Evolutionary conservation across 2,113 vertebrate genomes (phyloP).

Genomic region (Osmerus eperlanus): DNA sequence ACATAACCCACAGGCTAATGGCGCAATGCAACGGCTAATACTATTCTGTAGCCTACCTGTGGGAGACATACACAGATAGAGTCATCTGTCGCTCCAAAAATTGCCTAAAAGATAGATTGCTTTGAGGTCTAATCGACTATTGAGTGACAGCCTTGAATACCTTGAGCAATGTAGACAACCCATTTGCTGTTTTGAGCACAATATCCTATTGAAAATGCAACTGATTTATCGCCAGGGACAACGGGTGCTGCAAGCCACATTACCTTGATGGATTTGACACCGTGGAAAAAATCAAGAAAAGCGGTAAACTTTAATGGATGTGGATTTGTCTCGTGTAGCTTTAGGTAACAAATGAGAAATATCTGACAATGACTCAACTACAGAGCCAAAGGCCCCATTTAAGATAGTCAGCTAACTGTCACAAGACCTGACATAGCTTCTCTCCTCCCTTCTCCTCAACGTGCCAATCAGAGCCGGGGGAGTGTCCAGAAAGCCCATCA

Average conservation of each 20-base stretch:
- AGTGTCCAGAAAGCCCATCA: slow-evolving; percentile 65
- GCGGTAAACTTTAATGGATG: slow-evolving; percentile 52
- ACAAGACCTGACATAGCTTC: slow-evolving; percentile 33
- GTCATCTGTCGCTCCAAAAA: slow-evolving; percentile 35
- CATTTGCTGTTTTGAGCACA: slow-evolving; percentile 33
- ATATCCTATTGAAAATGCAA: slow-evolving; percentile 31
- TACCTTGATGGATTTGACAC: slow-evolving; percentile 61
- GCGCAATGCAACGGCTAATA: slow-evolving; percentile 56
- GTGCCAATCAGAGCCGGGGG: slow-evolving; percentile 68
- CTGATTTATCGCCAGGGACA: slow-evolving; percentile 50
- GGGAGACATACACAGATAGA: slow-evolving; percentile 60
- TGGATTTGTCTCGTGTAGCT: slow-evolving; percentile 40
- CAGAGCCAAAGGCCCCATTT: slow-evolving; percentile 21
- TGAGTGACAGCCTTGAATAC: slow-evolving; percentile 43
- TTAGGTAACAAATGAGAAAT: slow-evolving; percentile 30
- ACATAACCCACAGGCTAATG: slow-evolving; percentile 35
- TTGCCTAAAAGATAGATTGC: slow-evolving; percentile 52
- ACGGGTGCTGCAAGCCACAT: slow-evolving; percentile 49
- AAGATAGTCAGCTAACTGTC: slow-evolving; percentile 50
- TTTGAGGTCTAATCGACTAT: slow-evolving; percentile 48
- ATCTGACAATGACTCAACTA: neutral
- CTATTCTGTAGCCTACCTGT: slow-evolving; percentile 52
- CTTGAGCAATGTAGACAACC: slow-evolving; percentile 39
- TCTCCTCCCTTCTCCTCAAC: slow-evolving; percentile 62
- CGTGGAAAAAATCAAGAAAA: slow-evolving; percentile 39